Evolutionary conservation across 2,888 invertebrate species (phyloP), one percentile per base, ranked within the genome.

Genomic region (Eledone cirrhosa): DNA sequence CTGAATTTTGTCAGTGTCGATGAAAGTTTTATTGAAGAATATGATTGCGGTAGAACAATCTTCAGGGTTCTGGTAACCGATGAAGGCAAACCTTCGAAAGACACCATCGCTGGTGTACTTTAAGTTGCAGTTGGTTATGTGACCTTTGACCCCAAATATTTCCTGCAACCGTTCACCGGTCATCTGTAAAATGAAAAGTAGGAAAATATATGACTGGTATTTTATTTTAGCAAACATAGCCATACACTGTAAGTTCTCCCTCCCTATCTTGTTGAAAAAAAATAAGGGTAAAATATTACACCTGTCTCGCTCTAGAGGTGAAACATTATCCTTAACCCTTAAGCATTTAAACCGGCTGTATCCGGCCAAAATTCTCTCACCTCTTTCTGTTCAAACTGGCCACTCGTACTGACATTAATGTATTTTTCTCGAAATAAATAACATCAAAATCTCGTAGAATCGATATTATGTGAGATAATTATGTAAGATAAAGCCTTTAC

Each of bases 31-130:
- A 91, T 99, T 93, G 84, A 97, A 96, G 88, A 94, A 94, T 27
- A 94, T 92, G 48, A 94, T 92, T 0, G 98, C 98, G 48, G 92
- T 92, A 76, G 93, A 88, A 0, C 97, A 98, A 88, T 96, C 95
- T 76, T 94, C 93, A 81, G 95, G 95, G 31, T 93, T 94, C 88
- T 95, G 94, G 90, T 94, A 99, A 13, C 99, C 99, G 85, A 99
- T 92, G 89, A 99, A 99, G 7, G 95, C 97, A 92, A 99, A 99
- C 86, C 95, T 94, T 80, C 99, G 93, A 90, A 99, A 99, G 88
- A 94, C 94, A 14, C 98, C 98, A 92, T 96, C 94, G 85, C 94
- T 93, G 0, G 96, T 97, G 88, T 95, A 98, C 90, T 98, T 99
- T 13, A 99, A 91, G 87, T 97, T 96, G 13, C 98, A 93, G 92